Conservation (phyloP, 2,797 vertebrate genomes). For the Sebastes jordani region DNA sequence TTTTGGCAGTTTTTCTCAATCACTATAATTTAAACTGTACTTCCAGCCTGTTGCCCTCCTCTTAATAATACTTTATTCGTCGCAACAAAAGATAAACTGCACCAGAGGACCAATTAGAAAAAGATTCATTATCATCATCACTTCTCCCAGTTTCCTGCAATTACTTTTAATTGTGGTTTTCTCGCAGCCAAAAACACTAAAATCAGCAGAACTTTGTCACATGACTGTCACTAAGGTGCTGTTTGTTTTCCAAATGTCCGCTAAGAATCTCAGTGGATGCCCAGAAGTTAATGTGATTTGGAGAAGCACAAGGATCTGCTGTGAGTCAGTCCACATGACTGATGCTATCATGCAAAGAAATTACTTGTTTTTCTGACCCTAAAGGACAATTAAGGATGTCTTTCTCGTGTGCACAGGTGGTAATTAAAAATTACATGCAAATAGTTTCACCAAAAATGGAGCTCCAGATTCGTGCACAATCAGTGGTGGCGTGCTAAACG, state of each 20-base stretch:
- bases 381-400: background rate
- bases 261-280: background rate
- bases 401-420: background rate
- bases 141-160: constrained; percentile 38
- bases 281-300: constrained; percentile 43
- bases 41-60: background rate
- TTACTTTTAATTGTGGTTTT: constrained; percentile 32
- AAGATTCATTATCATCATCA: constrained; percentile 40
- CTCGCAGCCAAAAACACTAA: background rate
- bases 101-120: constrained; percentile 23
- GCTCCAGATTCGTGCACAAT: background rate
- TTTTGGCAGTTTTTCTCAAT: constrained; percentile 9
- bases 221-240: background rate
- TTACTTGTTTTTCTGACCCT: background rate
- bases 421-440: background rate
- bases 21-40: constrained; percentile 35
- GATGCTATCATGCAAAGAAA: background rate
- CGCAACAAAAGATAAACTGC: constrained; percentile 13
- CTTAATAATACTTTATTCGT: background rate
- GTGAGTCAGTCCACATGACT: constrained; percentile 41
- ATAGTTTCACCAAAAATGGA: background rate
- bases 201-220: background rate
- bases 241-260: constrained; percentile 1
- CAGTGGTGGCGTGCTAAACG: background rate
- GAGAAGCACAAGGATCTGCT: constrained; percentile 7